Percentiles rank a stretch among this genome's conserved stretches.
These are phyloP conservation scores for Nomada ferruginata DNA, from an alignment of 2,888 invertebrate species.

Conservation along the genomic window DNA sequence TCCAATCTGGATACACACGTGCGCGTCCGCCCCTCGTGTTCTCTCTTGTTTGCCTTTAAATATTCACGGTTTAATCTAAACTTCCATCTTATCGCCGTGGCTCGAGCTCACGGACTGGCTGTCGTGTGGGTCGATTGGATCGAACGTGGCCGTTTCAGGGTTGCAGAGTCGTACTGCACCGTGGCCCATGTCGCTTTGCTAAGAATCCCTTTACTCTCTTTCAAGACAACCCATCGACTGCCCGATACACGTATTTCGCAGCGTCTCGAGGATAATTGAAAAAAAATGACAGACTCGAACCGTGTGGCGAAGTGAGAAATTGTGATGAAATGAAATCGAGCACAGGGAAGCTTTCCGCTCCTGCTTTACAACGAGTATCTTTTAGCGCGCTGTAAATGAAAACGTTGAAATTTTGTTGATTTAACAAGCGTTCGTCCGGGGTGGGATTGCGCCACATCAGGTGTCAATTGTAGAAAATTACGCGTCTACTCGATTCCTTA, in stretches of 20 bases:
- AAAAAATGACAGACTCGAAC: too few species aligned
- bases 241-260: too few species aligned
- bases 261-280: too few species aligned
- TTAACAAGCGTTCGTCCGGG: background rate
- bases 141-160: slow-evolving; percentile 24
- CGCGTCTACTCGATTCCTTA: background rate
- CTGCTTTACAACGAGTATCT: slow-evolving; percentile 34
- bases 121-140: slow-evolving; percentile 39
- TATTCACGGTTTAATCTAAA: slow-evolving; percentile 79
- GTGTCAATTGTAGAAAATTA: background rate
- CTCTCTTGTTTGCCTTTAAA: slow-evolving; percentile 67
- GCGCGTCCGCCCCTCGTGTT: background rate
- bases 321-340: too few species aligned
- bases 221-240: too few species aligned
- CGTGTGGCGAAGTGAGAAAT: too few species aligned
- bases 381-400: background rate
- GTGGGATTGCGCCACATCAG: too few species aligned
- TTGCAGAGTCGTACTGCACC: background rate
- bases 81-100: slow-evolving; percentile 75
- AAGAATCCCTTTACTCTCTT: too few species aligned
- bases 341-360: background rate
- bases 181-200: background rate
- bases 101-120: slow-evolving; percentile 61
- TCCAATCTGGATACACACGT: too few species aligned
- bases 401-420: background rate